Evolutionary conservation across 2,888 invertebrate species (phyloP).

Genomic region (Stictocephala bisonia): DNA sequence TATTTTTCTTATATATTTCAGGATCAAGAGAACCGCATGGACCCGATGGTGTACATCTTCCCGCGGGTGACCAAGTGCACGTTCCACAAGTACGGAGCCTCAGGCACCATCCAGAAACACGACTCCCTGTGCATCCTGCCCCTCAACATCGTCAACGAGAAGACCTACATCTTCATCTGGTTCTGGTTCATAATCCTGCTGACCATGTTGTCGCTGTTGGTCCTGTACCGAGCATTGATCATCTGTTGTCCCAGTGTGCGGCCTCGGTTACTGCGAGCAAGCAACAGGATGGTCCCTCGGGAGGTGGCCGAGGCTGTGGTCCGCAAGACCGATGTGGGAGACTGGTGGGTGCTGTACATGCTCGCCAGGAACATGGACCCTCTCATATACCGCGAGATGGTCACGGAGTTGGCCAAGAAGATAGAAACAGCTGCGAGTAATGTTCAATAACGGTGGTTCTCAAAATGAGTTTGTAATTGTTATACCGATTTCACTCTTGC

Average conservation of each 20-base stretch:
- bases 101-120: conserved; percentile 87
- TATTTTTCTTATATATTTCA: too few relatives aligned
- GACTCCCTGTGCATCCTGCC: conserved; percentile 90
- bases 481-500: too few relatives aligned
- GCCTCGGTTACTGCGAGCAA: conserved; percentile 82
- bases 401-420: conserved; percentile 78
- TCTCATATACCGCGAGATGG: conserved; percentile 81
- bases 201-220: conserved; percentile 72
- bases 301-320: conserved; percentile 83
- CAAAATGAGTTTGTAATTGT: too few relatives aligned
- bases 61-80: conserved; percentile 92
- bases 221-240: conserved; percentile 79
- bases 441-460: conserved; percentile 57
- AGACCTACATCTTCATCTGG: conserved; percentile 93
- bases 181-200: conserved; percentile 91
- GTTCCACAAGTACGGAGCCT: conserved; percentile 89
- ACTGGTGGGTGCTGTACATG: conserved; percentile 94
- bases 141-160: conserved; percentile 92
- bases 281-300: conserved; percentile 79
- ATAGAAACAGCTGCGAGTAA: conserved; percentile 65
- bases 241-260: conserved; percentile 80
- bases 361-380: conserved; percentile 90
- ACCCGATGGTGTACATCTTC: conserved; percentile 93
- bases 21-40: conserved; percentile 84
- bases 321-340: conserved; percentile 82